Conservation (phyloP, 2,113 vertebrate genomes). For the Bubo blakistoni region DNA sequence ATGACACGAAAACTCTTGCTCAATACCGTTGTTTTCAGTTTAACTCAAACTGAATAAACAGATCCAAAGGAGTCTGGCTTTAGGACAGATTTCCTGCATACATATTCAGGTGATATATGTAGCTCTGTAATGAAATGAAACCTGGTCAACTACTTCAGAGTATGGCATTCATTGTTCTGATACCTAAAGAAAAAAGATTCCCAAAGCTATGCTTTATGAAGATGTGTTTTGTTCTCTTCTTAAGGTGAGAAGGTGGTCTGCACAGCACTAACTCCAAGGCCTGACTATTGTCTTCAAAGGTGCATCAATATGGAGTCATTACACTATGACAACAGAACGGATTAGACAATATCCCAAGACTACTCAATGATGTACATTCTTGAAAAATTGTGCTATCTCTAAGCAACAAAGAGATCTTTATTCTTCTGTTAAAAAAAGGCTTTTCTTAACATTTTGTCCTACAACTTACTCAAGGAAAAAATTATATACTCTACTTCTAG, state of each 20-base stretch:
- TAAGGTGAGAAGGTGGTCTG: background rate
- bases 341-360: background rate
- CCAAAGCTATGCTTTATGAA: background rate
- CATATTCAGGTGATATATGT: background rate
- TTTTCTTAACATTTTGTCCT: background rate
- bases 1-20: constrained; percentile 22
- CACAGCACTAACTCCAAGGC: background rate
- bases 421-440: background rate
- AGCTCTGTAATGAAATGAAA: background rate
- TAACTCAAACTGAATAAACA: constrained; percentile 16
- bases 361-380: background rate
- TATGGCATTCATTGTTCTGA: background rate
- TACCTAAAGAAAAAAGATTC: background rate
- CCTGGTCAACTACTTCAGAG: background rate
- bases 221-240: background rate
- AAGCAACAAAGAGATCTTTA: background rate
- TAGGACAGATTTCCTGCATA: background rate
- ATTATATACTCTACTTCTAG: background rate
- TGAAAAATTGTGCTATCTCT: background rate
- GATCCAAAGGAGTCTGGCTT: background rate
- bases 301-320: background rate
- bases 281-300: background rate
- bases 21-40: constrained; percentile 33
- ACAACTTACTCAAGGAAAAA: background rate
- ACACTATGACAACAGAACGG: background rate